Conservation (phyloP, 2,888 invertebrate species). For the Entomobrya multifasciata region DNA sequence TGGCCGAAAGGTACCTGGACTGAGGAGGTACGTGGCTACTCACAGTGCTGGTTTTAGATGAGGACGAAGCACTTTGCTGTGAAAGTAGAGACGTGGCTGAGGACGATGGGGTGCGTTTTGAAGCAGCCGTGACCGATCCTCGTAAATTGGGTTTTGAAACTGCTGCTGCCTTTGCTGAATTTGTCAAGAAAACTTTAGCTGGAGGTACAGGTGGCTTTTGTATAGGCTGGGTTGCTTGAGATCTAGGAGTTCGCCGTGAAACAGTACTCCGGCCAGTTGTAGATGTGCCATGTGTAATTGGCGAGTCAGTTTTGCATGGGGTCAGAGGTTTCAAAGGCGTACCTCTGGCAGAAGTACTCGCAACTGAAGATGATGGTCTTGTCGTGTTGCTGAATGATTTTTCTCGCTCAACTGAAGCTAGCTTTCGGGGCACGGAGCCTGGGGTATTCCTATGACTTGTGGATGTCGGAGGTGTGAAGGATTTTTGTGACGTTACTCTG, state of each 20-base stretch:
- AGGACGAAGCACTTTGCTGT: constrained; percentile 50
- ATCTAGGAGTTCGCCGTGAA: constrained; percentile 10
- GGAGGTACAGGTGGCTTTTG: constrained; percentile 54
- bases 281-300: constrained; percentile 57
- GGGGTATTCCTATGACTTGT: constrained; percentile 2
- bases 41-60: constrained; percentile 41
- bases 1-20: constrained; percentile 49
- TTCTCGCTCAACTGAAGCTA: constrained; percentile 68
- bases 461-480: constrained; percentile 58
- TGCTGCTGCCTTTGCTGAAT: constrained; percentile 78
- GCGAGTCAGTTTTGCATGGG: constrained; percentile 75
- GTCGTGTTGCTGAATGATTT: constrained; percentile 66
- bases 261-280: constrained; percentile 25
- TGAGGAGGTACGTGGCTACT: constrained; percentile 1
- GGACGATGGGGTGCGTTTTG: constrained; percentile 63
- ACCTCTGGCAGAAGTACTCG: constrained; percentile 66
- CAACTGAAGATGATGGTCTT: constrained; percentile 38
- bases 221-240: constrained; percentile 33
- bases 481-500: constrained; percentile 59
- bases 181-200: constrained; percentile 75
- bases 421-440: constrained; percentile 61
- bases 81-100: constrained; percentile 63
- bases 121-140: constrained; percentile 33
- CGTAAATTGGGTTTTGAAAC: constrained; percentile 77
- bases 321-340: constrained; percentile 76